Conservation (phyloP, 1,140 invertebrate species). For the Hormaphis cornu region DNA sequence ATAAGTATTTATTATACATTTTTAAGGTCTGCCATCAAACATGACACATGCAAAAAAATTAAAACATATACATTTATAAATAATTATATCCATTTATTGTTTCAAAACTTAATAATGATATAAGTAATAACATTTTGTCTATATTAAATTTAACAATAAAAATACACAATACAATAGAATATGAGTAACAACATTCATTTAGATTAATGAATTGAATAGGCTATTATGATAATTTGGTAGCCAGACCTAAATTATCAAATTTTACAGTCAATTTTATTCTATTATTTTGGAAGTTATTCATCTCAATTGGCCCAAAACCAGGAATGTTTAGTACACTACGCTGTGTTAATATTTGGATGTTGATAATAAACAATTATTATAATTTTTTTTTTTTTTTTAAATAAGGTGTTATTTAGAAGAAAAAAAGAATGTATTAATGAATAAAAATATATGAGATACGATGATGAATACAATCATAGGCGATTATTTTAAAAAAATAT, state of each 20-base stretch:
- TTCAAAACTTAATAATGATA: constrained; percentile 22
- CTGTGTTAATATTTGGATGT: constrained; percentile 8
- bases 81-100: constrained; percentile 12
- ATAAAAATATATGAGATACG: neutral
- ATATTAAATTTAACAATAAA: constrained; percentile 24
- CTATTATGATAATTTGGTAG: constrained; percentile 8
- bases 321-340: constrained; percentile 10
- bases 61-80: too few relatives aligned
- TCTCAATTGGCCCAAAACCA: constrained; percentile 24
- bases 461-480: neutral
- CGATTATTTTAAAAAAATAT: neutral
- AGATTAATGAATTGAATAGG: neutral
- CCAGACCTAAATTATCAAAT: neutral
- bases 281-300: neutral
- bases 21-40: too few relatives aligned
- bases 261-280: neutral
- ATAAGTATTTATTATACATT: too few relatives aligned
- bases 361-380: neutral
- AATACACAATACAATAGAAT: constrained; percentile 19
- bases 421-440: neutral
- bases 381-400: neutral
- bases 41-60: neutral
- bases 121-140: constrained; percentile 11
- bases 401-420: constrained; percentile 7
- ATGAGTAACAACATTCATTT: constrained; percentile 9